These are phyloP conservation scores for Turnix velox DNA, from an alignment of 2,113 vertebrate species.

Conservation along the genomic window DNA sequence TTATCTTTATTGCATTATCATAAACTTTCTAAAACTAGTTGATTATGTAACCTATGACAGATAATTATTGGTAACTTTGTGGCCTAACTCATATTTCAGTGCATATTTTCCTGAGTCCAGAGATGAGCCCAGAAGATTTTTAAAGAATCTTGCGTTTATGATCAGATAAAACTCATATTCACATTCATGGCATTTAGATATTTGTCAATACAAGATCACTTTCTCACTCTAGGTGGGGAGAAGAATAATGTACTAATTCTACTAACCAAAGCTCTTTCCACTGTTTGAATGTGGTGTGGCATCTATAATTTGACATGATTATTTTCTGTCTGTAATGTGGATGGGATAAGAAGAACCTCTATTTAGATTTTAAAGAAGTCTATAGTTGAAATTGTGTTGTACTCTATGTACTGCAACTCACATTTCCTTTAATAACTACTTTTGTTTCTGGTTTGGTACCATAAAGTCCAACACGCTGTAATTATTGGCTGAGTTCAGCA, in stretches of 20 bases:
- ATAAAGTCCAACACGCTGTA: neutral
- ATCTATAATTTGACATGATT: neutral
- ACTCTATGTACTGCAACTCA: neutral
- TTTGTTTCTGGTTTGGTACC: neutral
- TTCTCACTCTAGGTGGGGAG: neutral
- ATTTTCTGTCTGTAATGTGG: neutral
- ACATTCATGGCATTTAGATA: neutral
- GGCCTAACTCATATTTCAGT: neutral
- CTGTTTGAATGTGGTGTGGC: neutral
- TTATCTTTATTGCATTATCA: neutral
- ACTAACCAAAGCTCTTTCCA: neutral
- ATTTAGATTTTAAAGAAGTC: neutral
- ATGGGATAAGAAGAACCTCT: neutral
- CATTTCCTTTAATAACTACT: neutral
- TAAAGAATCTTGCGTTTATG: neutral
- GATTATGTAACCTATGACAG: neutral
- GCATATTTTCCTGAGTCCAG: neutral
- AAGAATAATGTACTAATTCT: neutral
- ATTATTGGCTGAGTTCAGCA: neutral
- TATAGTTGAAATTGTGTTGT: neutral
- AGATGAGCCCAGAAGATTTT: neutral
- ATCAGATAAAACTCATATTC: neutral
- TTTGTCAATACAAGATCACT: neutral
- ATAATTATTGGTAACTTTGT: neutral
- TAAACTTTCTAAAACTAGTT: neutral